Base-by-base conservation (phyloP, 2,888 invertebrate genomes). In the Ophion ventricosus region DNA sequence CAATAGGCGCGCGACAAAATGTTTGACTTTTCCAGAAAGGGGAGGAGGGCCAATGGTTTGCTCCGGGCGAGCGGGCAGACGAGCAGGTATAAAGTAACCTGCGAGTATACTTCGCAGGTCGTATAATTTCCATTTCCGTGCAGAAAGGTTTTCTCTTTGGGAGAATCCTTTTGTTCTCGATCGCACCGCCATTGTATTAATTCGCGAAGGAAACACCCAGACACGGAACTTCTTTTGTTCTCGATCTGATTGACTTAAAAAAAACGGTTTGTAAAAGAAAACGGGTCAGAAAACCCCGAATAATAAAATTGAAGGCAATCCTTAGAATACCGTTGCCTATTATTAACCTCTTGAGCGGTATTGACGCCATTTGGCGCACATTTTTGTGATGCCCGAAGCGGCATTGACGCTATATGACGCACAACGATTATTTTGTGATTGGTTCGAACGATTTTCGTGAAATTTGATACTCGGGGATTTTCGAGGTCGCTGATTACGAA, bases 1-100 rank as follows among this genome's bases (percentile, higher is more conserved):
- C 20, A 57, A 57, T 57, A 8, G 23, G 57, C 57, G 57, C 10
- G 23, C 70, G 49, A n/a, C 23, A 23, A 67, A 25, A 3, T 29
- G 10, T 11, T 26, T 10, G 8, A 54, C 7, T 29, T 20, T 69
- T 1, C 2, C 0, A 14, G 70, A 11, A 1, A 49, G 54, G 26
- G 69, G 69, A 17, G 26, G 26, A 20, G 49, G 67, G 14, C 49
- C 8, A 20, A 25, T 1, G 5, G 8, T 35, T 5, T n/a, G n/a
- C n/a, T n/a, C n/a, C n/a, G n/a, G 17, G 14, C 49, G 67, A 25
- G 23, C 49, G 25, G 17, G 7, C 43, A 25, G 7, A 49, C 23
- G 10, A 64, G 67, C 49, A 67, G 67, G 67, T 67, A 67, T 26
- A 25, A 23, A 23, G 25, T 66, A 5, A 66, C 20, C 66, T 4